Percentiles rank a stretch among this genome's conserved stretches.
Conservation (phyloP, 2,888 invertebrate genomes). For the Zelleria hepariella region DNA sequence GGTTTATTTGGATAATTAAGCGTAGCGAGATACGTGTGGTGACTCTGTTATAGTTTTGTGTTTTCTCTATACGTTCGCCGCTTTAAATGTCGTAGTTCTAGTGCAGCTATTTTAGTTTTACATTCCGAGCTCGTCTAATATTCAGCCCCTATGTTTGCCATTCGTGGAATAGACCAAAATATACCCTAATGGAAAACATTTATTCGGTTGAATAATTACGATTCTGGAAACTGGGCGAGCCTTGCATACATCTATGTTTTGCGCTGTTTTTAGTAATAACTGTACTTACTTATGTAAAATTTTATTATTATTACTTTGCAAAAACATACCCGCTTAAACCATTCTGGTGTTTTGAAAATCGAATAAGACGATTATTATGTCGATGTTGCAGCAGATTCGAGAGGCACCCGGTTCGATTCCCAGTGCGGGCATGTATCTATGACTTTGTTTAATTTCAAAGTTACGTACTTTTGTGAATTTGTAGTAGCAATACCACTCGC, state of each 20-base stretch:
- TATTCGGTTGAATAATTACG: not conserved
- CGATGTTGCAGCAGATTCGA: too few species aligned
- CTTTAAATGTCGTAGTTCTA: not conserved
- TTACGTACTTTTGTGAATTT: too few species aligned
- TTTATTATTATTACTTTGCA: too few species aligned
- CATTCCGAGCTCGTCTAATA: not conserved
- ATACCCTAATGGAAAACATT: not conserved
- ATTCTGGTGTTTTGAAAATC: too few species aligned
- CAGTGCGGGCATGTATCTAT: too few species aligned
- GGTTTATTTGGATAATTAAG: conserved; percentile 25
- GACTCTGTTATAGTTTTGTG: conserved; percentile 7
- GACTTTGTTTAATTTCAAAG: too few species aligned
- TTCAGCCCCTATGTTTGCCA: not conserved
- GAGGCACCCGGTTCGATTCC: too few species aligned
- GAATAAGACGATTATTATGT: too few species aligned
- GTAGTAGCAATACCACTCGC: too few species aligned
- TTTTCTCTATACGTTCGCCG: not conserved
- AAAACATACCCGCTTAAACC: too few species aligned
- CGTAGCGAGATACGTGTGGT: conserved; percentile 6
- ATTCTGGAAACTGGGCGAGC: not conserved
- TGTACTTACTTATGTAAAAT: too few species aligned
- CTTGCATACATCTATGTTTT: not conserved
- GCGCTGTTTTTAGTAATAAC: not conserved
- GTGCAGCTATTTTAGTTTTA: not conserved
- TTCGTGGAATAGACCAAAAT: not conserved